Conservation (phyloP, 2,113 vertebrate species). For the Mirza zaza region DNA sequence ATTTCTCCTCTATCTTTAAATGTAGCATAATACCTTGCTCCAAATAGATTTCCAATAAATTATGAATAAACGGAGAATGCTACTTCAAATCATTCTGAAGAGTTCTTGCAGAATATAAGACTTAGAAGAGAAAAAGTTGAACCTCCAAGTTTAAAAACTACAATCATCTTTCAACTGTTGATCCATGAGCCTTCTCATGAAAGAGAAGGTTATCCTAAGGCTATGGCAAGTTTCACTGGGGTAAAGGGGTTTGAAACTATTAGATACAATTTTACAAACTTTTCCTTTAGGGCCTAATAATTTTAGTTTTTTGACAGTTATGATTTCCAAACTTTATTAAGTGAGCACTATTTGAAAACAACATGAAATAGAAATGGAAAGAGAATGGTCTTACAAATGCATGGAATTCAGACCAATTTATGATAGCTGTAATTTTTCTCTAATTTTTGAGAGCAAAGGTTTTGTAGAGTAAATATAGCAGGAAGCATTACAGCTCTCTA, state of each 20-base stretch:
- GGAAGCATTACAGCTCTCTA: not conserved
- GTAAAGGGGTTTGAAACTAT: not conserved
- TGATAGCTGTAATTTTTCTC: not conserved
- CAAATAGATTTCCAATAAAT: constrained; percentile 56
- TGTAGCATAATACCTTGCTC: not conserved
- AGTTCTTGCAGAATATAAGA: not conserved
- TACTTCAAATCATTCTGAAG: constrained; percentile 42
- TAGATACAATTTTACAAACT: not conserved
- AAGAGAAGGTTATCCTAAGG: not conserved
- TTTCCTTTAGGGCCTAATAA: not conserved
- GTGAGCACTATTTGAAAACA: not conserved
- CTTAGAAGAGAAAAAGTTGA: constrained; percentile 12
- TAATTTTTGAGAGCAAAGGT: not conserved
- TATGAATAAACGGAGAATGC: constrained; percentile 44
- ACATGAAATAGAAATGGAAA: not conserved
- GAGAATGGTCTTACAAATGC: not conserved
- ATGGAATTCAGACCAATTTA: not conserved
- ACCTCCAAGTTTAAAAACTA: not conserved
- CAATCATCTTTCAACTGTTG: not conserved
- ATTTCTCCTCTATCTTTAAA: constrained; percentile 20
- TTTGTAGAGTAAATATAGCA: not conserved
- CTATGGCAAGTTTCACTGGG: not conserved
- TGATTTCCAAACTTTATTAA: not conserved
- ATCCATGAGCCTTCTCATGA: not conserved
- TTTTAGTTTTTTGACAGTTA: constrained; percentile 13